Base-by-base conservation (phyloP, 2,888 invertebrate genomes). In the Uropetala carovei region DNA sequence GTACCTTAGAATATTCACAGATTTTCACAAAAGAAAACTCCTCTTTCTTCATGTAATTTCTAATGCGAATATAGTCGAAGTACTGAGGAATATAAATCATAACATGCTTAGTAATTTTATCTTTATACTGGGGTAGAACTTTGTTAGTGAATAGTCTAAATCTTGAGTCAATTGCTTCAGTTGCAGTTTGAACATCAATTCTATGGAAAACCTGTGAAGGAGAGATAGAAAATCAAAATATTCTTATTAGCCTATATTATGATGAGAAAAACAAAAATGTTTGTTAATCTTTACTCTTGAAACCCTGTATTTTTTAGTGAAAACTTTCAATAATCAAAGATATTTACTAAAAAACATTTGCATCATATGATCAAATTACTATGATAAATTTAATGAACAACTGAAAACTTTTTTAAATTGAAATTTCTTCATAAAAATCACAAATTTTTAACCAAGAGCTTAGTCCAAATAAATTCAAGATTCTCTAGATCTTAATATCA, bases 1-100 rank as follows among this genome's bases (percentile, higher is more conserved):
- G 94, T 95, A 97, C 97, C 96, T 97, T 97, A 0, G 98, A 97
- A 95, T 98, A 99, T 96, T 99, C 99, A 95, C 98, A 98, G 93
- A 99, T 98, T 94, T 99, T 98, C 0, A 98, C 98, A 95, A 98
- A 99, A 93, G 97, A 97, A 13, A 98, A 95, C 93, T 98, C 98
- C 94, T 99, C 98, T 93, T 97, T 97, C 94, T 98, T 98, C 94
- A 99, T 98, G 95, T 98, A 97, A 95, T 99, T 99, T 93, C 99
- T 95, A 68, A 99, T 94, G 75, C 97, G 96, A 0, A 99, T 99
- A 95, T 97, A 99, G 95, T 99, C 99, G 94, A 98, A 99, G 95
- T 99, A 99, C 93, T 98, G 98, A 0, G 99, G 98, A 83, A 99
- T 96, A 94, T 97, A 99, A 92, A 99, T 96, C 93, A 99, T 95